A percentile compares a stretch with the other conserved stretches of the same genome.
These are phyloP conservation scores for Rhinophrynus dorsalis DNA, from an alignment of 2,797 vertebrate genomes.

Conservation along the genomic window DNA sequence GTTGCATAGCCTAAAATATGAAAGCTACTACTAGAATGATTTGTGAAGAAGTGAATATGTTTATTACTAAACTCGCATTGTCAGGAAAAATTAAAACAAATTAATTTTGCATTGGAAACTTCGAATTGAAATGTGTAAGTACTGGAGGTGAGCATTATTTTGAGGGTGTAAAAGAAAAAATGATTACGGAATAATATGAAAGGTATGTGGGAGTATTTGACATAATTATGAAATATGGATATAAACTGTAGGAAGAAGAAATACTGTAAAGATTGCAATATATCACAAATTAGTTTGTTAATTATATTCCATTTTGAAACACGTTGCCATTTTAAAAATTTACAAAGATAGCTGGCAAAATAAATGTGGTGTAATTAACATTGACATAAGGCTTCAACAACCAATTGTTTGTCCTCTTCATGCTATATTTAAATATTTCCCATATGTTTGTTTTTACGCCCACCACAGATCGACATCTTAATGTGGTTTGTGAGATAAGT, in stretches of 20 bases:
- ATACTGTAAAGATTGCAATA: neutral
- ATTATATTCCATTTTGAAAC: neutral
- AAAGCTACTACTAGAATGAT: too few relatives aligned
- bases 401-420: neutral
- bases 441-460: too few relatives aligned
- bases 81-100: too few relatives aligned
- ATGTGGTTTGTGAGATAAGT: too few relatives aligned
- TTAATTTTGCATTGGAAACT: neutral
- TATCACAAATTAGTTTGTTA: neutral
- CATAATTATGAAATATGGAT: neutral
- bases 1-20: too few relatives aligned
- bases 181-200: neutral
- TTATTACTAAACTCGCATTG: too few relatives aligned
- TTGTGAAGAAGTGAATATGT: too few relatives aligned
- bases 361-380: neutral
- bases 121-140: neutral
- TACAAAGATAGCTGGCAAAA: neutral
- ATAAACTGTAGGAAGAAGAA: neutral
- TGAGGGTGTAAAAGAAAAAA: neutral
- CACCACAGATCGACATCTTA: too few relatives aligned
- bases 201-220: neutral
- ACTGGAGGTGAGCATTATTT: neutral
- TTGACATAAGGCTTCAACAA: neutral
- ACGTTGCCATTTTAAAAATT: slow-evolving; percentile 10
- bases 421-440: too few relatives aligned